Evolutionary conservation across 2,113 vertebrate species (phyloP), one percentile per base, ranked within the genome.

Genomic region (Crocuta crocuta): DNA sequence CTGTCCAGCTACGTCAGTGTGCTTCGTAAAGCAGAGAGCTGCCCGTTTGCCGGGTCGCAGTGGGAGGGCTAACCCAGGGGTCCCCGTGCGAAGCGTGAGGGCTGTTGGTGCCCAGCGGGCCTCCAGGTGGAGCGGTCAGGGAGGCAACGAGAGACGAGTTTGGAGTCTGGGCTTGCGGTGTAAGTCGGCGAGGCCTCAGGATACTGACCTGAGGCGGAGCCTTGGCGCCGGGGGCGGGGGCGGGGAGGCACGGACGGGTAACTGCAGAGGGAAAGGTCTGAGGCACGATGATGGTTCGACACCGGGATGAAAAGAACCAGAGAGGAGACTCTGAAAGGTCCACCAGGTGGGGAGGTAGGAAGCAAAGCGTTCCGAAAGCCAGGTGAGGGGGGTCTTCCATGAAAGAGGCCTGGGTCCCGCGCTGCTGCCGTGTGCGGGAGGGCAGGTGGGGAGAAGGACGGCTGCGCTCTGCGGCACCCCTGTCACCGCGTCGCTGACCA

Each of bases 401-500:
- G 7, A n/a, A 78, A 70, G 53, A 78, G 7, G 13, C 9, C 10
- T 33, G n/a, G 8, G 15, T 33, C 58, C 8, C 4, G 7, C 11
- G 19, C 15, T 63, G 24, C 28, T 33, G 43, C 35, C 7, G 7
- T 48, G 28, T 10, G 50, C 35, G 2, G 16, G 45, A 66, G 70
- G 10, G 7, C 4, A 48, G 35, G 2, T 7, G 17, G 7, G 0
- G 11, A 31, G n/a, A 78, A 17, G 1, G 45, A 16, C 26, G 63
- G 3, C 66, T 24, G 33, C 7, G 31, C 16, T 63, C 73, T n/a
- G 48, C 10, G 31, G 7, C 15, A 28, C 39, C 9, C 9, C 31
- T 0, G 0, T 16, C 24, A 3, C 70, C 33, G 35, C 5, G 53
- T 58, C 23, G 23, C 10, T 11, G 53, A 28, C 48, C 24, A 1